These are phyloP conservation scores for Gallirallus australis DNA, from an alignment of 2,797 vertebrate species.

Conservation along the genomic window DNA sequence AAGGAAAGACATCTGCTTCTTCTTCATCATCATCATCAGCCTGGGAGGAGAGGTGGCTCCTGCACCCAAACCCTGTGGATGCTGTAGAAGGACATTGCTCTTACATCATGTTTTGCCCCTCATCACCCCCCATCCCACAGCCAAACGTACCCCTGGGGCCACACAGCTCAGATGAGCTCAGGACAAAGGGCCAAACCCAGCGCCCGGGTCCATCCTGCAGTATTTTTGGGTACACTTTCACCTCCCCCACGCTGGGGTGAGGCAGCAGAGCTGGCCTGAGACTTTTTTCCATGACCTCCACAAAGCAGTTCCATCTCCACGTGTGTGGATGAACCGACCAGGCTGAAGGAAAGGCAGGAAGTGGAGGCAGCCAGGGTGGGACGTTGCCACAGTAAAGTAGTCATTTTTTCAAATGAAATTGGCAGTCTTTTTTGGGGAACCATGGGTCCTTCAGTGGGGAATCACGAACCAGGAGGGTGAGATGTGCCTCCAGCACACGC, in stretches of 20 bases:
- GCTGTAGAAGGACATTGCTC: neutral
- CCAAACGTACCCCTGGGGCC: rapidly evolving
- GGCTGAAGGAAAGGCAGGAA: neutral
- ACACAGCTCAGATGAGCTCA: rapidly evolving
- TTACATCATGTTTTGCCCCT: neutral
- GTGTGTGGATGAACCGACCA: rapidly evolving
- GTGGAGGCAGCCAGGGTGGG: neutral
- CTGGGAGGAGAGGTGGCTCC: neutral
- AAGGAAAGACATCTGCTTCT: no score
- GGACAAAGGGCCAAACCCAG: neutral
- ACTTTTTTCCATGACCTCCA: neutral
- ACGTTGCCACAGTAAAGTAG: rapidly evolving
- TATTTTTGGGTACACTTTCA: rapidly evolving
- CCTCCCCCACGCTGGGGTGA: rapidly evolving
- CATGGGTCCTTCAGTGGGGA: neutral
- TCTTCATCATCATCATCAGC: no score
- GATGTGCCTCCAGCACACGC: rapidly evolving
- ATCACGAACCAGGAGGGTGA: neutral
- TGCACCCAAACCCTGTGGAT: rapidly evolving
- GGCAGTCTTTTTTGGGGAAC: neutral
- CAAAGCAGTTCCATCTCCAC: rapidly evolving
- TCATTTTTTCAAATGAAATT: neutral
- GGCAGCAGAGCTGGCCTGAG: neutral
- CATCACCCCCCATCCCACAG: neutral
- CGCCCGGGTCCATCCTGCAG: no score